These are phyloP conservation scores for Papilio dardanus DNA, from an alignment of 1,140 invertebrate species.

Conservation along the genomic window DNA sequence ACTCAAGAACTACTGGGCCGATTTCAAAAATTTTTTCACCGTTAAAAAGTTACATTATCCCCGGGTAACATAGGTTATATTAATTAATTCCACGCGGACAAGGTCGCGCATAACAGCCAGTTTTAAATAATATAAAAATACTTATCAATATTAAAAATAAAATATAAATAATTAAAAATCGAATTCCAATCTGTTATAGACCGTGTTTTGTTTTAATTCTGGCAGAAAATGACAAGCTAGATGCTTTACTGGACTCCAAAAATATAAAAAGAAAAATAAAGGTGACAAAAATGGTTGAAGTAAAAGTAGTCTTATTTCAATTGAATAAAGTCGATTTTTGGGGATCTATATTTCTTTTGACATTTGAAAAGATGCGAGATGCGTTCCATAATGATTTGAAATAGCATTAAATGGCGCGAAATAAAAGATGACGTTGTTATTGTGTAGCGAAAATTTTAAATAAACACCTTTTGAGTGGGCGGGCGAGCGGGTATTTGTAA, in stretches of 20 bases:
- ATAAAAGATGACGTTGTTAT: constrained; percentile 71
- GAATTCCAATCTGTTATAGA: too few species aligned
- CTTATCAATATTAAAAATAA: too few species aligned
- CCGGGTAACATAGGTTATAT: too few species aligned
- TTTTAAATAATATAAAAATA: too few species aligned
- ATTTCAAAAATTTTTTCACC: too few species aligned
- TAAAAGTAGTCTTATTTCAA: constrained; percentile 28
- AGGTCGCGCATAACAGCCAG: too few species aligned
- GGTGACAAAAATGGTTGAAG: background rate
- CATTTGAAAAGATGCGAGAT: constrained; percentile 51
- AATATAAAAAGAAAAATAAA: background rate
- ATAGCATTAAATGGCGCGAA: constrained; percentile 81
- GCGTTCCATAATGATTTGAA: constrained; percentile 64
- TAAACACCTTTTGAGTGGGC: constrained; percentile 82
- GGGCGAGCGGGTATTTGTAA: constrained; percentile 78
- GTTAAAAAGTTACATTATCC: too few species aligned
- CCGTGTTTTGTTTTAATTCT: too few species aligned
- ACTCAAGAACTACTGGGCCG: too few species aligned
- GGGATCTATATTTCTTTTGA: constrained; percentile 40
- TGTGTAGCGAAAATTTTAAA: constrained; percentile 77
- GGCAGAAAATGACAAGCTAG: too few species aligned
- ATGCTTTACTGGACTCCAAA: background rate
- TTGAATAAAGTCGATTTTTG: constrained; percentile 43
- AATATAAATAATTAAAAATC: too few species aligned
- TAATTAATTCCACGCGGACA: too few species aligned